Evolutionary conservation across 2,888 invertebrate genomes (phyloP).

Genomic region (Lamproptera curius): DNA sequence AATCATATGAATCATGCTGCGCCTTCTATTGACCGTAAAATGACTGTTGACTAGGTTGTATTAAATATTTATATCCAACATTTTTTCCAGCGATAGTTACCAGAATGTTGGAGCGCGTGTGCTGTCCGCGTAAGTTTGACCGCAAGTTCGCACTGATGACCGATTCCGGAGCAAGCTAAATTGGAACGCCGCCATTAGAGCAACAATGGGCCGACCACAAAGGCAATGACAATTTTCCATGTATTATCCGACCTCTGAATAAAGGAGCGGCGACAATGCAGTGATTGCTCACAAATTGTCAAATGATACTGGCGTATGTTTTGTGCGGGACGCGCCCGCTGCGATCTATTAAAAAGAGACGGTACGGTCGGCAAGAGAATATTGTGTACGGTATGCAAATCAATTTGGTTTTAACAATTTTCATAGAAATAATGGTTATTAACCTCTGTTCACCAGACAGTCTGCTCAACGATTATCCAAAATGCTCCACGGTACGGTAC

Average conservation of each 20-base stretch:
- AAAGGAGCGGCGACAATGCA: conserved; percentile 76
- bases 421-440: too few relatives aligned
- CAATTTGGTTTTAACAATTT: not conserved
- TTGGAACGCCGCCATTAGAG: conserved; percentile 71
- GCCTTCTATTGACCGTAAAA: too few relatives aligned
- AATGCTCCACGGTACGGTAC: too few relatives aligned
- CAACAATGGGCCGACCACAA: conserved; percentile 68
- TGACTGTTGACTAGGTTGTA: too few relatives aligned
- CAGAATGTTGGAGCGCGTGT: too few relatives aligned
- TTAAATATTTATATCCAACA: too few relatives aligned
- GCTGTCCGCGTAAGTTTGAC: conserved; percentile 33
- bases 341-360: conserved; percentile 54
- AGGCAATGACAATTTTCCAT: conserved; percentile 74
- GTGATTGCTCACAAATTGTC: conserved; percentile 78
- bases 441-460: too few relatives aligned
- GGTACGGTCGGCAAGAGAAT: conserved; percentile 12
- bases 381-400: not conserved
- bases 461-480: too few relatives aligned
- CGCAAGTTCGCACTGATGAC: conserved; percentile 54
- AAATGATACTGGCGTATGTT: conserved; percentile 74
- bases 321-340: conserved; percentile 66
- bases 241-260: conserved; percentile 75
- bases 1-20: too few relatives aligned
- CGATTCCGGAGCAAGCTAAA: conserved; percentile 56
- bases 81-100: too few relatives aligned